Conservation (phyloP, 2,888 invertebrate species). For the Coleophora deauratella region DNA sequence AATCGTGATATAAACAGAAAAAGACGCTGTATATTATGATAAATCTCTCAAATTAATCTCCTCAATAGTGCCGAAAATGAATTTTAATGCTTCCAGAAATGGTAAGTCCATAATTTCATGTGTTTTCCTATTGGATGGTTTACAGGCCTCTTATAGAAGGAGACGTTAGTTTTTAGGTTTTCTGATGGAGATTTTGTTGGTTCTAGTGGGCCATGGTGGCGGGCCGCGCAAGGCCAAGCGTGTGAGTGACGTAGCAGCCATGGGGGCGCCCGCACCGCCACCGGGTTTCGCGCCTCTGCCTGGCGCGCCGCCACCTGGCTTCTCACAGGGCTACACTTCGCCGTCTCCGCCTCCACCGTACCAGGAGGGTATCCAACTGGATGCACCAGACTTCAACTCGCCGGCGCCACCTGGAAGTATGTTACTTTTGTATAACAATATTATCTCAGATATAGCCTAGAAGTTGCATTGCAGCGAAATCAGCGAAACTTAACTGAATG, state of each 20-base stretch:
- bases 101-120: slow-evolving; percentile 31
- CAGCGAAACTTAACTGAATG: too few relatives aligned
- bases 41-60: slow-evolving; percentile 24
- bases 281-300: slow-evolving; percentile 30
- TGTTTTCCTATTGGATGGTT: slow-evolving; percentile 4
- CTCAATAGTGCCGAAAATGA: slow-evolving; percentile 34
- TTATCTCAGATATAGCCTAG: too few relatives aligned
- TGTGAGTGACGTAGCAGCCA: slow-evolving; percentile 79
- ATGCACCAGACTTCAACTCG: slow-evolving; percentile 42
- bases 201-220: slow-evolving; percentile 47
- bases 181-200: slow-evolving; percentile 12
- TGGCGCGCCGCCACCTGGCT: slow-evolving; percentile 34
- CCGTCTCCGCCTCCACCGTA: slow-evolving; percentile 34
- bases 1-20: slow-evolving; percentile 28
- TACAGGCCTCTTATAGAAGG: neutral
- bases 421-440: too few relatives aligned
- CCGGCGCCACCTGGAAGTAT: slow-evolving; percentile 35
- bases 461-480: too few relatives aligned
- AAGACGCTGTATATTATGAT: slow-evolving; percentile 34
- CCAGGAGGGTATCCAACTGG: slow-evolving; percentile 57
- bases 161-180: neutral
- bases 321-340: too few relatives aligned
- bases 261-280: slow-evolving; percentile 73
- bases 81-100: slow-evolving; percentile 68
- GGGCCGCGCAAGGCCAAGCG: slow-evolving; percentile 76